phyloP scores from a whole-genome alignment of 2,113 vertebrate genomes.

The Malaclemys terrapin region DNA sequence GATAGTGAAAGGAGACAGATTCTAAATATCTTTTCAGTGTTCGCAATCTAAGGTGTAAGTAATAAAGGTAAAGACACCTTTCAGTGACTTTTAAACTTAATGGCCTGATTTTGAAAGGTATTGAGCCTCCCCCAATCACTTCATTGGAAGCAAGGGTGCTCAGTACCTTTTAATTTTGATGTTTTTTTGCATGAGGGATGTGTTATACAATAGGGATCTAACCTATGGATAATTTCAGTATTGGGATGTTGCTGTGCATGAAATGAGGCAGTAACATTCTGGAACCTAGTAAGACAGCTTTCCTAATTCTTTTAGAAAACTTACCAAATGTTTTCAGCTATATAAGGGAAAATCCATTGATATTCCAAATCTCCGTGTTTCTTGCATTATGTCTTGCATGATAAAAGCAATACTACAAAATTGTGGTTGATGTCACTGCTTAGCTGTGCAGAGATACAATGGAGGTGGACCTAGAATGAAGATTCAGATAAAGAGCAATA shows the following conservation, averaged over 20 bases:
- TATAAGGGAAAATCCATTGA: neutral
- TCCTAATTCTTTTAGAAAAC: neutral
- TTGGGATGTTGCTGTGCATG: fast-evolving
- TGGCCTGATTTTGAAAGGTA: neutral
- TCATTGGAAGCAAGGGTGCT: neutral
- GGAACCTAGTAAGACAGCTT: neutral
- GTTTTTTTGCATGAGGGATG: neutral
- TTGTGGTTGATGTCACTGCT: neutral
- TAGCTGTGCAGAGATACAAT: neutral
- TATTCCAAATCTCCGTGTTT: neutral
- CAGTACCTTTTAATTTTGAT: neutral
- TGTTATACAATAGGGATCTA: neutral
- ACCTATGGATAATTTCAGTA: neutral
- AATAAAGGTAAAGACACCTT: neutral
- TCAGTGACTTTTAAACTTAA: neutral
- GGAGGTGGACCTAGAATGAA: neutral
- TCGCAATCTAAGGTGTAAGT: neutral
- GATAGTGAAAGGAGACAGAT: neutral
- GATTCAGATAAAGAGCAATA: neutral
- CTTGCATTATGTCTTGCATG: neutral
- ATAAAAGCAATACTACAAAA: neutral
- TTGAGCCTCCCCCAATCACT: neutral
- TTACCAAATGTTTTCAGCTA: neutral
- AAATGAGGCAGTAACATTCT: neutral
- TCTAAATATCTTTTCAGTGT: neutral